Conservation (phyloP, 2,113 vertebrate genomes). For the Panurus biarmicus region DNA sequence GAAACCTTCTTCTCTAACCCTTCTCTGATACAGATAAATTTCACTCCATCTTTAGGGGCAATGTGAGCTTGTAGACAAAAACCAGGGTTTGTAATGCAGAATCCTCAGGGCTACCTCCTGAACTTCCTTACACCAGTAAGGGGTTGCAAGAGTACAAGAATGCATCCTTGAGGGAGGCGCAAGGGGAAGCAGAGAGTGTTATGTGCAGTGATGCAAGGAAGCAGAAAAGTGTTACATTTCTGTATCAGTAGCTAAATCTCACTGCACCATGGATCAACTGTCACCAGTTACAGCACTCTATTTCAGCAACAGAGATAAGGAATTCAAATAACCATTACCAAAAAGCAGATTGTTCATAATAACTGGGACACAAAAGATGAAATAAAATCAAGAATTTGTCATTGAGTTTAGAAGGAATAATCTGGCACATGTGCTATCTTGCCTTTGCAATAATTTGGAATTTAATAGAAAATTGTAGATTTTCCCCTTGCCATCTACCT, state of each 20-base stretch:
- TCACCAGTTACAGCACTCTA: background rate
- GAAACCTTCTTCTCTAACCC: background rate
- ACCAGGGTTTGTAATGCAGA: background rate
- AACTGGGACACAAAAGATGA: background rate
- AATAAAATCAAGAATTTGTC: background rate
- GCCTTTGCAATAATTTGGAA: background rate
- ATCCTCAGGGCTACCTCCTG: background rate
- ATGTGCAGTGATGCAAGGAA: slow-evolving; percentile 32
- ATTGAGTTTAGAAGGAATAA: background rate
- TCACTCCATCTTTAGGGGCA: background rate
- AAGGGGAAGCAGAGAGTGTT: background rate
- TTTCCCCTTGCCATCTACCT: slow-evolving; percentile 14
- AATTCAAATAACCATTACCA: slow-evolving; percentile 3
- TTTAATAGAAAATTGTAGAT: slow-evolving; percentile 30
- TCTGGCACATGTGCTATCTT: background rate
- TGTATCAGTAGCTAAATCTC: slow-evolving; percentile 31
- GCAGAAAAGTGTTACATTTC: slow-evolving; percentile 42
- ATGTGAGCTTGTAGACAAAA: background rate
- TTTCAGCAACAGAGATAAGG: slow-evolving; percentile 1
- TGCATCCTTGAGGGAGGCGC: background rate
- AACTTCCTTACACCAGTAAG: background rate
- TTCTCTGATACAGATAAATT: background rate
- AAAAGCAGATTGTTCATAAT: background rate
- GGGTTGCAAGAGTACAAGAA: background rate
- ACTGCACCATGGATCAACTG: background rate